phyloP scores from a whole-genome alignment of 1,140 invertebrate genomes.

The Macrocentrus cingulum region DNA sequence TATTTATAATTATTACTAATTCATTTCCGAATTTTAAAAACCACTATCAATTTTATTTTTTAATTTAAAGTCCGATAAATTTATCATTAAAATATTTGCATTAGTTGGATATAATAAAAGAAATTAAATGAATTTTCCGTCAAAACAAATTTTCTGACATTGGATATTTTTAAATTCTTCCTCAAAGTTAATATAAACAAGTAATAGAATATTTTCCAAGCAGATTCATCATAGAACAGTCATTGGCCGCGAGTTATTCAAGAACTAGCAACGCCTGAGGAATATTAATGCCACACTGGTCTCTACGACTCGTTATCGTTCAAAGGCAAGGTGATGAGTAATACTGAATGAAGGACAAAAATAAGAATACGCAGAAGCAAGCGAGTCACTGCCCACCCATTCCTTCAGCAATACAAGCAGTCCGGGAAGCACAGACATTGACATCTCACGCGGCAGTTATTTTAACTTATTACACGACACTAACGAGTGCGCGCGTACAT shows the following conservation, averaged over 20 bases:
- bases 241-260: slow-evolving; percentile 20
- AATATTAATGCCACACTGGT: slow-evolving; percentile 18
- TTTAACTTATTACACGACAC: slow-evolving; percentile 30
- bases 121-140: too few relatives aligned
- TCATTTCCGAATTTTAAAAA: too few relatives aligned
- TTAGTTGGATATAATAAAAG: too few relatives aligned
- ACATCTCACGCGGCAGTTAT: slow-evolving; percentile 28
- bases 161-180: too few relatives aligned
- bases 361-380: neutral
- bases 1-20: too few relatives aligned
- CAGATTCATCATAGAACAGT: slow-evolving; percentile 4
- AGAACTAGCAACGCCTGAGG: slow-evolving; percentile 11
- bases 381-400: neutral
- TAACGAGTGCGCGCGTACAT: slow-evolving; percentile 10
- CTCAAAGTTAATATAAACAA: neutral
- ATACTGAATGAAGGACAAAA: slow-evolving; percentile 11
- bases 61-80: too few relatives aligned
- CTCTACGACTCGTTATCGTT: slow-evolving; percentile 17
- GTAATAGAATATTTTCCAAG: neutral
- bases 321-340: neutral
- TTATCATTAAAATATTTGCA: too few relatives aligned
- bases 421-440: slow-evolving; percentile 19
- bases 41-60: too few relatives aligned
- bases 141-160: too few relatives aligned
- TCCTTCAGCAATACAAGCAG: neutral